Conservation (phyloP, 2,888 invertebrate species). For the Diplazon laetatorius region DNA sequence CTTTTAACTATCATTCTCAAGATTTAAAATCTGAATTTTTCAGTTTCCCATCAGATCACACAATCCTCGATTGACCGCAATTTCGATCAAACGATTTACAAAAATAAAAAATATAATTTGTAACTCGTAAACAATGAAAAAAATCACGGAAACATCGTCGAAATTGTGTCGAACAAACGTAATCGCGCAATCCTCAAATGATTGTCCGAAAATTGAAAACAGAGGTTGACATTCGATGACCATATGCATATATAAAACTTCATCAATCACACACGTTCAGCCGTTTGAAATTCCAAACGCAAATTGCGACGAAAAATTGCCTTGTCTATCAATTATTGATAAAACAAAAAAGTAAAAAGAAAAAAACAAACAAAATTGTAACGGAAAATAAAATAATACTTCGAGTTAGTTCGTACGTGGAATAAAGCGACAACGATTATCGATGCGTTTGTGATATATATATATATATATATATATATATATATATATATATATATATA, state of each 20-base stretch:
- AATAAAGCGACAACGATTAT: conserved; percentile 33
- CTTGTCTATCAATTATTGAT: conserved; percentile 2
- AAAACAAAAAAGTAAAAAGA: not conserved
- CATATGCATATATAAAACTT: not conserved
- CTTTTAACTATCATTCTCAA: too few species aligned
- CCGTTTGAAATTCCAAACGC: not conserved
- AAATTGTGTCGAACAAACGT: not conserved
- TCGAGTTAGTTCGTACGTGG: conserved; percentile 7
- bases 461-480: not conserved
- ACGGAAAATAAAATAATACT: not conserved
- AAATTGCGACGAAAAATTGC: not conserved
- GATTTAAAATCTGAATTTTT: too few species aligned
- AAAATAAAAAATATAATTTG: not conserved
- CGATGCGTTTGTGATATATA: conserved; percentile 5
- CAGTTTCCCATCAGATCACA: too few species aligned
- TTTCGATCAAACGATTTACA: too few species aligned
- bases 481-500: not conserved
- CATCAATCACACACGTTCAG: not conserved
- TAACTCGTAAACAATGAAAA: not conserved
- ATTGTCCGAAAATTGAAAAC: not conserved
- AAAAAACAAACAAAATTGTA: not conserved
- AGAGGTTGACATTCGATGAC: not conserved
- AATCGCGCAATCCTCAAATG: not conserved
- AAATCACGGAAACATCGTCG: not conserved
- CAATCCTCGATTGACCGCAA: too few species aligned